Conservation (phyloP, 2,113 vertebrate species). For the Sceloporus tristichus region DNA sequence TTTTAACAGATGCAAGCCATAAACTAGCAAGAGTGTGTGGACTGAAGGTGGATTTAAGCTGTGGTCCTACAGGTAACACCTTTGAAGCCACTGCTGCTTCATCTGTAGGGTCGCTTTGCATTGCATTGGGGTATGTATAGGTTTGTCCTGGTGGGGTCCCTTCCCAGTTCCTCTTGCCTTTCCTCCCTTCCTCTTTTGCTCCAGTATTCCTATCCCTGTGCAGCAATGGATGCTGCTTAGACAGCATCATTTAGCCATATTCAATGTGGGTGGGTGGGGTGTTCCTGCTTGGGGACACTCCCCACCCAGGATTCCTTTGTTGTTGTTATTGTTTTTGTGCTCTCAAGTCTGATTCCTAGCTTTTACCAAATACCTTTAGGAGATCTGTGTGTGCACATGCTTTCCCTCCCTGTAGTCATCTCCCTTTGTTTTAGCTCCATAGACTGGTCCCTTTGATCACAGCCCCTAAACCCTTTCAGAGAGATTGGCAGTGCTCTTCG, state of each 20-base stretch:
- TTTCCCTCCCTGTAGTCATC: background rate
- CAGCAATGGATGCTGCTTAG: background rate
- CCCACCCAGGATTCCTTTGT: background rate
- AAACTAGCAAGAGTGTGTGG: background rate
- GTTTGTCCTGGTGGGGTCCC: background rate
- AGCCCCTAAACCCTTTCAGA: background rate
- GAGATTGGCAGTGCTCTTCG: fast-evolving
- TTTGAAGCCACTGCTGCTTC: no score
- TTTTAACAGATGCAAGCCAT: background rate
- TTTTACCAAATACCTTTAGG: background rate
- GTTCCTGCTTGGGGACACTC: background rate
- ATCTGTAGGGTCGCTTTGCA: background rate
- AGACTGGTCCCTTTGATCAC: background rate
- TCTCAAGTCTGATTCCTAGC: background rate
- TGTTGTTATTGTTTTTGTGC: no score
- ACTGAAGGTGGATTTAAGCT: background rate
- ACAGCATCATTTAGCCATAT: background rate
- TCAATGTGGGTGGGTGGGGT: background rate
- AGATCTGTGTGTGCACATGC: background rate
- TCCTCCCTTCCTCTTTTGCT: no score
- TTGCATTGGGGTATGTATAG: no score
- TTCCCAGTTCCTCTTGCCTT: background rate
- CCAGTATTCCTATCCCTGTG: background rate
- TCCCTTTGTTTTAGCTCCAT: background rate
- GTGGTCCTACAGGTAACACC: background rate